Conservation (phyloP, 2,797 vertebrate species). For the Mergus octosetaceus region DNA sequence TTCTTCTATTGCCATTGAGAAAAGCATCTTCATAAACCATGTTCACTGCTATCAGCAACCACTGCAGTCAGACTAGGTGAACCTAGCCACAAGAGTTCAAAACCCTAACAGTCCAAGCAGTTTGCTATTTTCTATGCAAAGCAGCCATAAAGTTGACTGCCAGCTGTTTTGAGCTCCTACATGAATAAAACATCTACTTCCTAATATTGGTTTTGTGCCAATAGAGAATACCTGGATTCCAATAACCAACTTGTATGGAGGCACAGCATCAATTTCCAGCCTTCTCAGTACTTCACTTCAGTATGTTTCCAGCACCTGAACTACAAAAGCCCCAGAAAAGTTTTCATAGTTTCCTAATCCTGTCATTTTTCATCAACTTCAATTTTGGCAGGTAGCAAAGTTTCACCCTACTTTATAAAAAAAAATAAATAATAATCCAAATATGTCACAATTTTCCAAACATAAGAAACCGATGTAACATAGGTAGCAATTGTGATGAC, state of each 20-base stretch:
- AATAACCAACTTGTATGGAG: background rate
- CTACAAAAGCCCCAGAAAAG: background rate
- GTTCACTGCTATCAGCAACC: background rate
- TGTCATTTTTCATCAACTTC: background rate
- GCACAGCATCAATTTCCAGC: background rate
- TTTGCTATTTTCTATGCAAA: background rate
- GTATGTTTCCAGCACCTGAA: background rate
- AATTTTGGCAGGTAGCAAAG: background rate
- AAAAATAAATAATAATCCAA: background rate
- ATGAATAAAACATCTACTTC: background rate
- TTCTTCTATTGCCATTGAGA: background rate
- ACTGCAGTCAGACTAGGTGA: no score
- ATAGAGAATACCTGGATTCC: background rate
- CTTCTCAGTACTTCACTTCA: background rate
- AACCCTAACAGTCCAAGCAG: background rate
- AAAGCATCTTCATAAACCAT: background rate
- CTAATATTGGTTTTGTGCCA: no score
- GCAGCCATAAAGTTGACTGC: background rate
- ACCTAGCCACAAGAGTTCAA: background rate
- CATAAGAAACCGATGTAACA: background rate
- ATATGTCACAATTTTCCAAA: background rate
- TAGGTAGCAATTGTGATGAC: constrained; percentile 40
- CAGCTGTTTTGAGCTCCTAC: background rate
- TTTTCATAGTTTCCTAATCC: background rate
- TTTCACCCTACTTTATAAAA: background rate